These are phyloP conservation scores for Odocoileus hemionus DNA, from an alignment of 2,113 vertebrate species.

Conservation along the genomic window DNA sequence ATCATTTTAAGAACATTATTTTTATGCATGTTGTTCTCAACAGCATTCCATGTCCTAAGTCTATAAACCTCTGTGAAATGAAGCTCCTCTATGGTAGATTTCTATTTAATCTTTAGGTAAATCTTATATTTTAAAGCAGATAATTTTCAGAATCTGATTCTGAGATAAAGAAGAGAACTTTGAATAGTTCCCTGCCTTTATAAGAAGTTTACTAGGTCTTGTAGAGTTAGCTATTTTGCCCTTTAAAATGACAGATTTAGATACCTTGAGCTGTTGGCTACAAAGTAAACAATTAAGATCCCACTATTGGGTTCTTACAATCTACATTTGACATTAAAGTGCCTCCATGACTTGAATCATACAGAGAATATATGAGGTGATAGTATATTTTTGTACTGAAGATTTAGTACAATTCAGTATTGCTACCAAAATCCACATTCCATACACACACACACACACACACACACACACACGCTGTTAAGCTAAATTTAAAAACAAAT, in stretches of 20 bases:
- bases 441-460: background rate
- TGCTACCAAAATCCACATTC: background rate
- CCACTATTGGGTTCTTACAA: background rate
- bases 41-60: background rate
- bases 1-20: background rate
- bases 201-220: background rate
- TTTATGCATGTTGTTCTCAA: background rate
- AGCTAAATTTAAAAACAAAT: background rate
- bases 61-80: background rate
- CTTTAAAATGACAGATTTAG: constrained; percentile 8
- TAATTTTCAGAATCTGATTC: background rate
- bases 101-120: background rate
- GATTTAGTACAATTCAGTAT: background rate
- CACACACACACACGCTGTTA: background rate
- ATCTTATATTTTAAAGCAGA: background rate
- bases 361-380: background rate
- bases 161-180: background rate
- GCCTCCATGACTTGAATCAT: background rate
- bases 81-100: background rate
- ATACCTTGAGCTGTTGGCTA: background rate
- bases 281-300: background rate
- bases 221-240: background rate
- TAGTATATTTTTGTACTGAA: background rate
- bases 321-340: background rate
- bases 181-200: background rate